Evolutionary conservation across 2,888 invertebrate genomes (phyloP), one percentile per base, ranked within the genome.

Genomic region (Oxyteleia sp.): DNA sequence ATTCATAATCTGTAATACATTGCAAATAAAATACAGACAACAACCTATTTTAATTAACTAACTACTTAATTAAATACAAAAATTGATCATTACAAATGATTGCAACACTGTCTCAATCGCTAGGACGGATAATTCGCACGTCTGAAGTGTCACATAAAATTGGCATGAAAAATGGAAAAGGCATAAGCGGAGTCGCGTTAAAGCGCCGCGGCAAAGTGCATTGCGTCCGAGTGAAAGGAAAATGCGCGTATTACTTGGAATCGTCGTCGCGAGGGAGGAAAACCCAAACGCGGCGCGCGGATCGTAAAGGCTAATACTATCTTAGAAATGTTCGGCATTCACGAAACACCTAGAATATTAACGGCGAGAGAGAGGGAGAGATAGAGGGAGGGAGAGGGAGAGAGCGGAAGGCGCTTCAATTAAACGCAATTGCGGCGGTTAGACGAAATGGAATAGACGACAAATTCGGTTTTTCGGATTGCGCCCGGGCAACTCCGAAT

Each of bases 321-420:
- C 43, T 69, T 47, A 78, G 78, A 83, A 75, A 53, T 81, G 69
- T 69, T 66, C 32, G 68, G 72, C 63, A 84, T 84, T 84, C 66
- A 72, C 43, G 75, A 79, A 80, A 84, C 82, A 78, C 71, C 78
- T 83, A 79, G 79, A 79, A 84, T 85, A 75, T 82, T 85, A 84
- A 75, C 82, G 26, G 61, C 63, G 68, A 35, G 57, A n/a, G 26
- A 59, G 35, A 61, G 13, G 20, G n/a, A 7, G 18, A 7, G n/a
- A 20, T 16, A 45, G 23, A 13, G 26, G 51, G 35, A 61, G 13
- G 20, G n/a, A 7, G 18, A 7, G n/a, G 32, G 26, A 45, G 23
- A 13, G 16, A 57, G 32, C 32, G 32, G 32, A 69, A 26, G 29
- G 35, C 16, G 71, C 55, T 63, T 47, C 71, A 71, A 79, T 79